Conservation (phyloP, 1,140 invertebrate species). For the Drosophila bipectinata region DNA sequence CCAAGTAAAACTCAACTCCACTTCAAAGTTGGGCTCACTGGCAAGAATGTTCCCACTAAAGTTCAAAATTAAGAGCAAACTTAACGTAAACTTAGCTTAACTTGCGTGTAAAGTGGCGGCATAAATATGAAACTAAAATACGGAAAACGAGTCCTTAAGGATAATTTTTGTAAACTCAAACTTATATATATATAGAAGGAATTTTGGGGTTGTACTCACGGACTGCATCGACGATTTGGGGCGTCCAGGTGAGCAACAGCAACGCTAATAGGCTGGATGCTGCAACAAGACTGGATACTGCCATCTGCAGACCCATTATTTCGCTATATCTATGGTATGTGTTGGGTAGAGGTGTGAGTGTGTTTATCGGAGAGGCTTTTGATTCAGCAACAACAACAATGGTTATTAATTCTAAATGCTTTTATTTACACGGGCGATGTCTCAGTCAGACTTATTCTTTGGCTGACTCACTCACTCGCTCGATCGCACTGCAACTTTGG, state of each 20-base stretch:
- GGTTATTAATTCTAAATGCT: constrained; percentile 22
- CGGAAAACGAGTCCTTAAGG: constrained; percentile 6
- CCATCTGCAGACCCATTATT: constrained; percentile 83
- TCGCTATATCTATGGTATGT: constrained; percentile 25
- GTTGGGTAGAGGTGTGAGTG: neutral
- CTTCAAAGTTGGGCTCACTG: constrained; percentile 30
- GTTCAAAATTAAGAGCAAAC: constrained; percentile 33
- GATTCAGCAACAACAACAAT: constrained; percentile 37
- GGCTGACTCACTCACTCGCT: constrained; percentile 44
- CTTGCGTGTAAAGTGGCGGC: constrained; percentile 26
- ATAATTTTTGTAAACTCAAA: neutral
- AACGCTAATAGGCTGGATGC: constrained; percentile 63
- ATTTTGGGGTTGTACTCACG: constrained; percentile 68
- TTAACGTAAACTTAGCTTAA: constrained; percentile 42
- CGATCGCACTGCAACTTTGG: constrained; percentile 31
- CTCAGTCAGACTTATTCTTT: constrained; percentile 56
- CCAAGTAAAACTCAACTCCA: constrained; percentile 37
- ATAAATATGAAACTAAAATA: constrained; percentile 37
- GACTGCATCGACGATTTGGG: constrained; percentile 77
- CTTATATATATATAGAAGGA: constrained; percentile 7
- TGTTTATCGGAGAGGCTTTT: constrained; percentile 5
- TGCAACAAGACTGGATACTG: constrained; percentile 76
- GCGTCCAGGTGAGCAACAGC: constrained; percentile 75
- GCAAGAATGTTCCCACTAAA: constrained; percentile 9
- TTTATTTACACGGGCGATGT: constrained; percentile 20